A percentile compares a stretch with the other conserved stretches of the same genome.
Conservation (phyloP, 2,888 invertebrate genomes). For the Drosophila robusta region DNA sequence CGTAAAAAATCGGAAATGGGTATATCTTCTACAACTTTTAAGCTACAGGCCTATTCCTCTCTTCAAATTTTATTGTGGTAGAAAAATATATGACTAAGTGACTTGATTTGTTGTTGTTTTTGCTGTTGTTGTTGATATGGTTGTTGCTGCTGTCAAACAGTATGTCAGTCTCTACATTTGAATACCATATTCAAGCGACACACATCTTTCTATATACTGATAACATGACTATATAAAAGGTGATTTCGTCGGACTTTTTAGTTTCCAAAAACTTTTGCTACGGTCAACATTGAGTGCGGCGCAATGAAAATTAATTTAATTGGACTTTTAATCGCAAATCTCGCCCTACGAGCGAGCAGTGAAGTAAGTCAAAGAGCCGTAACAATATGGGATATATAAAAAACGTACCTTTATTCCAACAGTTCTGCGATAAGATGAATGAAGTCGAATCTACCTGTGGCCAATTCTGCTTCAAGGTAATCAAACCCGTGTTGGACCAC, state of each 20-base stretch:
- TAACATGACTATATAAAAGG: background rate
- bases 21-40: too few species aligned
- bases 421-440: background rate
- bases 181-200: conserved; percentile 86
- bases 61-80: too few species aligned
- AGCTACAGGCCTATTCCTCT: too few species aligned
- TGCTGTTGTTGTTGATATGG: conserved; percentile 18
- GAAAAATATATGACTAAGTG: conserved; percentile 14
- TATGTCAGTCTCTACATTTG: conserved; percentile 23
- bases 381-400: too few species aligned
- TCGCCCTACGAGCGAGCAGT: background rate
- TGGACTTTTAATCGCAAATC: background rate
- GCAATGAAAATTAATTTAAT: background rate
- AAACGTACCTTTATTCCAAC: background rate
- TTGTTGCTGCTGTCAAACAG: conserved; percentile 21
- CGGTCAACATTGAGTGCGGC: background rate
- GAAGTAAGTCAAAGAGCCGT: background rate
- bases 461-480: conserved; percentile 1
- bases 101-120: conserved; percentile 25
- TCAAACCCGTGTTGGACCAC: conserved; percentile 3
- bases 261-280: background rate
- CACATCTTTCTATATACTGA: background rate
- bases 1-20: too few species aligned
- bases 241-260: background rate
- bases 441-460: conserved; percentile 6